These are phyloP conservation scores for Matsumyia berberina DNA, from an alignment of 2,888 invertebrate genomes.

Conservation along the genomic window DNA sequence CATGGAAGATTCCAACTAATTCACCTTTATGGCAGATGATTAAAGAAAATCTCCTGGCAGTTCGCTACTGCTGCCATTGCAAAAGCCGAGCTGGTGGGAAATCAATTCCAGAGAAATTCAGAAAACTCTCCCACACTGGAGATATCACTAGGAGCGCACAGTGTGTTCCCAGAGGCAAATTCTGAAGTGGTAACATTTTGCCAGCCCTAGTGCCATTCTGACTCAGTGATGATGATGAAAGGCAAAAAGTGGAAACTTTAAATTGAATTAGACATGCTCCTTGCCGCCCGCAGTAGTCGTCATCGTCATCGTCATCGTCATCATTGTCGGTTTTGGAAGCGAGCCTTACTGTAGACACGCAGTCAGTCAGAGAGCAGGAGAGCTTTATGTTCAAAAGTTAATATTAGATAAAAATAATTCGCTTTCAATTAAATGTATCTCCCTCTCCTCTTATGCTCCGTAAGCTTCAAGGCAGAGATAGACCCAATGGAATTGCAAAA, in stretches of 20 bases:
- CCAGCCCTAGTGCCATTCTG: not conserved
- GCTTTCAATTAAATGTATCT: not conserved
- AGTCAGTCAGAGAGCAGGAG: not conserved
- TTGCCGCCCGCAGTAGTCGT: not conserved
- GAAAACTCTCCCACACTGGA: slow-evolving; percentile 9
- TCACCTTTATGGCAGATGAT: slow-evolving; percentile 61
- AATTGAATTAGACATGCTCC: slow-evolving; percentile 48
- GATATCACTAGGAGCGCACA: not conserved
- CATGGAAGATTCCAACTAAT: slow-evolving; percentile 43
- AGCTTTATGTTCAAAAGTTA: slow-evolving; percentile 19
- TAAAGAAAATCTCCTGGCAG: slow-evolving; percentile 47
- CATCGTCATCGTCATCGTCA: not conserved
- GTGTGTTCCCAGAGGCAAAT: slow-evolving; percentile 9
- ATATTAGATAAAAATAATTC: slow-evolving; percentile 30
- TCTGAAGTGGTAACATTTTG: slow-evolving; percentile 14
- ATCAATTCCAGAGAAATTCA: slow-evolving; percentile 34
- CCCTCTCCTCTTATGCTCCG: too few relatives aligned
- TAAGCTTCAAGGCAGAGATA: too few relatives aligned
- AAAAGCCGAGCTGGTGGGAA: slow-evolving; percentile 12
- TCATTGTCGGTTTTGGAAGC: too few relatives aligned
- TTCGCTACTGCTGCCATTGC: slow-evolving; percentile 25
- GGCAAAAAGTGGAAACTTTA: slow-evolving; percentile 46
- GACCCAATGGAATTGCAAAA: too few relatives aligned
- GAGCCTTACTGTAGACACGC: too few relatives aligned
- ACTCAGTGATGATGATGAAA: slow-evolving; percentile 35